Base-by-base conservation (phyloP, 2,888 invertebrate species). In the Schizaphis graminum region DNA sequence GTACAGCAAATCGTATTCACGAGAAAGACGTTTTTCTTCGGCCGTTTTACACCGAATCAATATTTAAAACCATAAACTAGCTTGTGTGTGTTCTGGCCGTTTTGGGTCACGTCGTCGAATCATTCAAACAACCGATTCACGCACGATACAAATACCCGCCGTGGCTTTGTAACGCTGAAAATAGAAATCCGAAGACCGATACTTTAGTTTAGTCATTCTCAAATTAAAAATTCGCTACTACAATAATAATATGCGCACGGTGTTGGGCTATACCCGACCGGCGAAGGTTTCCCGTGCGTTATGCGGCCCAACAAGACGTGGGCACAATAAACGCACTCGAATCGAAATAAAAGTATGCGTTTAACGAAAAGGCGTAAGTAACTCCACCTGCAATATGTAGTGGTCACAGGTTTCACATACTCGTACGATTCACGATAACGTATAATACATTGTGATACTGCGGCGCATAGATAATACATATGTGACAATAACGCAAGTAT, bases 81-180 rank as follows among this genome's bases (percentile, higher is more conserved):
- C 77, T 35, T 8, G 1, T 86, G 28, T 86, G 47, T 47, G 86
- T 86, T 85, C 26, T 44, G 44, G 86, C 86, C 47, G 44, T 77
- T 44, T 86, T 47, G 26, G 86, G 86, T 47, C 88, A 88, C 88
- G 53, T 88, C 35, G 53, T 88, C 53, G 61, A 61, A 90, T 24
- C 16, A 47, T 90, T 28, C 53, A n/a, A 88, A 86, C 24, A 88
- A 88, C 53, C 88, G 26, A 88, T 53, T 56, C 57, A 11, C 28
- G 61, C 35, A 35, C 35, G 28, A 10, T 35, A 35, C 77, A 77
- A 16, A 77, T 77, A 77, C 77, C 77, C 35, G 21, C 35, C 2
- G 77, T 24, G 77, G 21, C 8, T 77, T 35, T 77, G 61, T 44
- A 44, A 89, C 21, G n/a, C 28, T 10, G 57, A 89, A 61, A 89